Evolutionary conservation across 2,888 invertebrate genomes (phyloP), one percentile per base, ranked within the genome.

Genomic region (Pecten maximus): DNA sequence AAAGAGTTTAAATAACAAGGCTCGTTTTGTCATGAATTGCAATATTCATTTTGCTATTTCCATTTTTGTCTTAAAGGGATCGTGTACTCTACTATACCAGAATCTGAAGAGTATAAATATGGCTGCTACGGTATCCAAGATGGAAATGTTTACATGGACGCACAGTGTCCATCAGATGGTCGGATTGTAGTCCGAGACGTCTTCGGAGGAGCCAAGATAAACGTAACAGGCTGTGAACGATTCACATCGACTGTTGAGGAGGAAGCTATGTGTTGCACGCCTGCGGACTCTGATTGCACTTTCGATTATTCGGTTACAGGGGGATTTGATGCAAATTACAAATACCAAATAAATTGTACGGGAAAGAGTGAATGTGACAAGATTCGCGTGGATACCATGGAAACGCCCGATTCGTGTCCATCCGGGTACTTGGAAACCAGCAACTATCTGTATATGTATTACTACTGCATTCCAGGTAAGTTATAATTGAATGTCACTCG

Each of bases 291-390:
- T 2, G 74, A 74, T 35, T 74, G 74, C 35, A 74, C 74, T 28
- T 74, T 74, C 6, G 74, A 74, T 10, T 74, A 74, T 74, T 74
- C 74, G 0, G 74, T 74, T 35, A 74, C 74, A 15, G 74, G 74
- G 15, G 74, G 74, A 28, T 74, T 74, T 35, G 74, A 74, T 35
- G 35, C 74, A 0, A 74, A 74, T 74, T 74, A 74, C 23, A 74
- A 74, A 74, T 74, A 74, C 74, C 74, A 74, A 35, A 74, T 74
- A 0, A 74, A 74, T 10, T 74, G 74, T 74, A 74, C 74, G 74
- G 74, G 74, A 35, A 74, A 74, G 35, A 74, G 74, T 35, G 74
- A 28, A 74, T 74, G 74, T 74, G 74, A 74, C 74, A 74, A 74
- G 35, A 74, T 74, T 74, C 74, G 74, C 10, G 74, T 74, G 28